phyloP scores from a whole-genome alignment of 2,888 invertebrate genomes.

The Pristionchus fissidentatus region DNA sequence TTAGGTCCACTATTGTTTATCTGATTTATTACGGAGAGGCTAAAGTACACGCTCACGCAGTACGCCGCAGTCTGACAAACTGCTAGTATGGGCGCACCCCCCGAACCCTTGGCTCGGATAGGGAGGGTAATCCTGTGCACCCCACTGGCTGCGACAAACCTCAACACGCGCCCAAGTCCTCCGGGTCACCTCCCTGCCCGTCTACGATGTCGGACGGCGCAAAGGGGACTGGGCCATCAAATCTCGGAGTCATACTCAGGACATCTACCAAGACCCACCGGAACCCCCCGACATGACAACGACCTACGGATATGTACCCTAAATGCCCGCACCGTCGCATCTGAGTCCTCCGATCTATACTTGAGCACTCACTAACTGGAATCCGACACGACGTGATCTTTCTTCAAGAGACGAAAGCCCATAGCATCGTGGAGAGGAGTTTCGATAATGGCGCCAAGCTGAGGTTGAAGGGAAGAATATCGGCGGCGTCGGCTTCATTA shows the following conservation, averaged over 20 bases:
- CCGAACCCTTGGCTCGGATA: too few relatives aligned
- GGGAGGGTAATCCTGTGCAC: too few relatives aligned
- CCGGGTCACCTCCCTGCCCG: too few relatives aligned
- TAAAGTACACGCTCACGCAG: too few relatives aligned
- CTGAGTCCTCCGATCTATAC: background rate
- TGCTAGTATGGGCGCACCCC: too few relatives aligned
- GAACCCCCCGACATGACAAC: slow-evolving; percentile 1
- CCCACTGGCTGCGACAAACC: too few relatives aligned
- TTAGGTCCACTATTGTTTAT: too few relatives aligned
- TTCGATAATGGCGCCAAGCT: background rate
- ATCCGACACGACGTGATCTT: background rate
- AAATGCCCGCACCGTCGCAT: slow-evolving; percentile 18
- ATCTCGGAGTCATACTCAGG: slow-evolving; percentile 21
- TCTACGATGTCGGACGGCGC: too few relatives aligned
- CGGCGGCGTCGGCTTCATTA: slow-evolving; percentile 29
- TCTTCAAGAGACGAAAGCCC: slow-evolving; percentile 31
- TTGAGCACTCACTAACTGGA: background rate
- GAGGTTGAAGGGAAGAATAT: background rate
- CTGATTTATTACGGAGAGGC: too few relatives aligned
- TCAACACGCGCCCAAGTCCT: too few relatives aligned
- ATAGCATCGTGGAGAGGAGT: background rate
- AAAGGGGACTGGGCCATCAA: slow-evolving; percentile 12
- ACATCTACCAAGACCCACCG: background rate
- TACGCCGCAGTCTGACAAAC: too few relatives aligned
- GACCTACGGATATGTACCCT: slow-evolving; percentile 18